These are phyloP conservation scores for Gymnoscelis rufifasciata DNA, from an alignment of 2,888 invertebrate genomes.

Conservation along the genomic window DNA sequence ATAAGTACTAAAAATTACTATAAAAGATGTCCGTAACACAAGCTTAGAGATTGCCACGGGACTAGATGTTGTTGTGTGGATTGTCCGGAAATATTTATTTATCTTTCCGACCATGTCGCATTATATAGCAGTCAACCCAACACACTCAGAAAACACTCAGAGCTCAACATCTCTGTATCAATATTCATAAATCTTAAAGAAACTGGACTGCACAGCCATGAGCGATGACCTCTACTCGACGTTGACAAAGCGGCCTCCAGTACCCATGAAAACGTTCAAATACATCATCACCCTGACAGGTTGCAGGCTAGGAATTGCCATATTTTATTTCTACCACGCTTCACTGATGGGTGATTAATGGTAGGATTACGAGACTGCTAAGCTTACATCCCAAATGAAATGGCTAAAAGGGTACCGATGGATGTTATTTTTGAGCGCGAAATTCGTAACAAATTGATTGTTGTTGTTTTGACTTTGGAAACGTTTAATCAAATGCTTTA, in stretches of 20 bases:
- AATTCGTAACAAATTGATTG: slow-evolving; percentile 6
- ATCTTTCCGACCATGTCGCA: no score
- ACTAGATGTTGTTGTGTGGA: no score
- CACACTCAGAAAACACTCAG: no score
- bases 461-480: not conserved
- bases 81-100: no score
- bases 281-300: slow-evolving; percentile 74
- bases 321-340: slow-evolving; percentile 73
- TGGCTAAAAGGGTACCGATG: slow-evolving; percentile 19
- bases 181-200: slow-evolving; percentile 45
- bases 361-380: slow-evolving; percentile 39
- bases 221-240: slow-evolving; percentile 72
- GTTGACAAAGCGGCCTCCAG: slow-evolving; percentile 73
- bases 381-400: slow-evolving; percentile 26
- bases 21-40: no score
- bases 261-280: slow-evolving; percentile 76
- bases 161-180: slow-evolving; percentile 35
- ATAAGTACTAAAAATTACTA: no score
- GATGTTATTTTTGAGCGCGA: slow-evolving; percentile 1
- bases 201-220: slow-evolving; percentile 44
- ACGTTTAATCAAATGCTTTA: not conserved
- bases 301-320: slow-evolving; percentile 69
- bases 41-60: no score
- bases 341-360: slow-evolving; percentile 71
- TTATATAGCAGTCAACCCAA: no score